Conservation (phyloP, 2,113 vertebrate genomes). For the Taurulus bubalis region DNA sequence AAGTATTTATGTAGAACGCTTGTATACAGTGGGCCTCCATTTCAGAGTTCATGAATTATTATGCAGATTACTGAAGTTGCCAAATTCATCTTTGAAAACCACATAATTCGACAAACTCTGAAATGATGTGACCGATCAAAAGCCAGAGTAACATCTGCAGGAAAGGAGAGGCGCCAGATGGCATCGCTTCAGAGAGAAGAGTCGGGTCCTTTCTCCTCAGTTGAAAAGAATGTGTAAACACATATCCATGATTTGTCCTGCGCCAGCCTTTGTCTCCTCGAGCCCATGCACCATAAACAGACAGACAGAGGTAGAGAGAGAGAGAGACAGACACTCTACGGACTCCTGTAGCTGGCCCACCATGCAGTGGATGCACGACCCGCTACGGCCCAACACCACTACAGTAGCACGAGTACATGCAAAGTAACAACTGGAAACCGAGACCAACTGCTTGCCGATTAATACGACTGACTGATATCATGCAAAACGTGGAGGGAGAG, state of each 20-base stretch:
- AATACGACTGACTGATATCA: constrained; percentile 49
- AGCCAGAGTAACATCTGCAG: constrained; percentile 55
- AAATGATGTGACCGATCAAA: constrained; percentile 62
- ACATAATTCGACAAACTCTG: constrained; percentile 73
- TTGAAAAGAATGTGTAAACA: constrained; percentile 65
- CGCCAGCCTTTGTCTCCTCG: constrained; percentile 66
- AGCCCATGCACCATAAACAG: constrained; percentile 77
- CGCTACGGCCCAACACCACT: constrained; percentile 51
- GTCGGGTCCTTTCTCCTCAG: constrained; percentile 39
- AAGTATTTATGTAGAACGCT: constrained; percentile 26
- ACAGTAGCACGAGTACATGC: constrained; percentile 68
- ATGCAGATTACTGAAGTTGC: background rate
- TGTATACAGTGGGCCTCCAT: constrained; percentile 40
- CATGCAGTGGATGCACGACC: constrained; percentile 67
- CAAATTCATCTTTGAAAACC: constrained; percentile 8
- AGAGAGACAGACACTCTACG: constrained; percentile 29
- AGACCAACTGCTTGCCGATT: constrained; percentile 40
- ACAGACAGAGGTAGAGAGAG: constrained; percentile 57
- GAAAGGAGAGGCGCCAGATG: constrained; percentile 58
- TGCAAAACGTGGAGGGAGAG: constrained; percentile 51
- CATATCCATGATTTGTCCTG: constrained; percentile 55
- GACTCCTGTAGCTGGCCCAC: constrained; percentile 46
- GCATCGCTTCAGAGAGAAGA: constrained; percentile 63
- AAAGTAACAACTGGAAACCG: constrained; percentile 50
- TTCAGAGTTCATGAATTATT: constrained; percentile 74